A percentile compares a stretch with the other conserved stretches of the same genome.
Evolutionary conservation across 2,888 invertebrate species (phyloP).

Genomic region (Sacculina carcini): DNA sequence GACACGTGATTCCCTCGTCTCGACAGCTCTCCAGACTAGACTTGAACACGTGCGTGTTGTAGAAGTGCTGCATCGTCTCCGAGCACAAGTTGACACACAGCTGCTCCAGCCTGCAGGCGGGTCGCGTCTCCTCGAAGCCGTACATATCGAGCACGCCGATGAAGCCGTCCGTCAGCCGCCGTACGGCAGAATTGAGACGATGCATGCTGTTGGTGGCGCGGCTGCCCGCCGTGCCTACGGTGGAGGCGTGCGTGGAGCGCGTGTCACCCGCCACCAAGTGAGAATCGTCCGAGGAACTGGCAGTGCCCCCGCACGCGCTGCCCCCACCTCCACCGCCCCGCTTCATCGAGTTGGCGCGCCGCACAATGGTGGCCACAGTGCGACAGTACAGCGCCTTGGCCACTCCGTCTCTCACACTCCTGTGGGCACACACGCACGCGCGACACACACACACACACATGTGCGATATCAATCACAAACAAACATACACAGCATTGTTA

Average conservation of each 20-base stretch:
- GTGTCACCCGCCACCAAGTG: constrained; percentile 20
- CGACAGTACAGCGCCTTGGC: constrained; percentile 80
- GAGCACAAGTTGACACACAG: constrained; percentile 83
- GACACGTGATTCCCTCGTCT: constrained; percentile 70
- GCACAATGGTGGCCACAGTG: constrained; percentile 74
- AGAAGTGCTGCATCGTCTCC: constrained; percentile 92
- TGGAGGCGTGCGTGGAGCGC: constrained; percentile 58
- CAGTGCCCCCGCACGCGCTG: constrained; percentile 65
- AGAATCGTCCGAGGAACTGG: background rate
- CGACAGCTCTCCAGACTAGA: constrained; percentile 74
- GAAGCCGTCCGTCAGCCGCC: constrained; percentile 79
- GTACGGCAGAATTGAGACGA: constrained; percentile 65
- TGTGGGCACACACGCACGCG: constrained; percentile 16
- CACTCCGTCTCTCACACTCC: constrained; percentile 61
- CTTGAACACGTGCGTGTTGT: constrained; percentile 88
- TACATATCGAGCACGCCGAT: constrained; percentile 91
- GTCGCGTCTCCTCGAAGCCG: constrained; percentile 60
- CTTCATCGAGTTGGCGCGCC: constrained; percentile 72
- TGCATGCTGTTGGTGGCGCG: constrained; percentile 58
- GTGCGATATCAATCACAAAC: no score
- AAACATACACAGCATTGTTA: background rate
- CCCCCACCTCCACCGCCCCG: constrained; percentile 46
- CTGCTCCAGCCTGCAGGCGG: no score
- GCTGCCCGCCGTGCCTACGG: constrained; percentile 43
- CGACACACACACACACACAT: no score